Percentiles rank a stretch among this genome's conserved stretches.
Evolutionary conservation across 2,797 vertebrate species (phyloP).

Genomic region (Alfaro cultratus): DNA sequence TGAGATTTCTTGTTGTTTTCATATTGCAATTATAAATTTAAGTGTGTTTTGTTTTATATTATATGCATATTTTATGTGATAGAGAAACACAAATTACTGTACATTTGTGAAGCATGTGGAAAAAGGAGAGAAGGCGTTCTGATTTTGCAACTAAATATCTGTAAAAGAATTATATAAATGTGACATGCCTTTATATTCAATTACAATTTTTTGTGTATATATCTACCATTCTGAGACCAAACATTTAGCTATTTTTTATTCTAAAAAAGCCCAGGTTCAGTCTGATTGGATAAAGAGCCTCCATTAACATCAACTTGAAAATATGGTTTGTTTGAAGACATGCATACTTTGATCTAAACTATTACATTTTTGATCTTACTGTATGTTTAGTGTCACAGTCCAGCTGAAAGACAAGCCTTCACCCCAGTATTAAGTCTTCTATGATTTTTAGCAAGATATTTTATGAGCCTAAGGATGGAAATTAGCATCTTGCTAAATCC

Average conservation of each 20-base stretch:
- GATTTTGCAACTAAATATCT: not conserved
- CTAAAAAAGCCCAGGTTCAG: not conserved
- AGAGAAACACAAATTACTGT: not conserved
- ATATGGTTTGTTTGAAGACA: not conserved
- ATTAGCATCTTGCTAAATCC: too few species aligned
- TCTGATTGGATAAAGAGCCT: not conserved
- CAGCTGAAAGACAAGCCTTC: not conserved
- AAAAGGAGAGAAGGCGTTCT: not conserved
- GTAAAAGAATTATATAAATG: not conserved
- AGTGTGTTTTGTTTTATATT: not conserved
- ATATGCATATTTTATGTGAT: not conserved
- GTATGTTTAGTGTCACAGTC: not conserved
- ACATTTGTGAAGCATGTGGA: not conserved
- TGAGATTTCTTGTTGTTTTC: not conserved
- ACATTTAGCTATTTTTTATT: not conserved
- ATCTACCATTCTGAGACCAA: not conserved
- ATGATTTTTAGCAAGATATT: too few species aligned
- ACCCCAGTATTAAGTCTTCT: not conserved
- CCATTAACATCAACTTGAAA: not conserved
- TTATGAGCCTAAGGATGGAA: too few species aligned
- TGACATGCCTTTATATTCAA: not conserved
- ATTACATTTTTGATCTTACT: not conserved
- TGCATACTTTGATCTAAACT: not conserved
- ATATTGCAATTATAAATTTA: not conserved
- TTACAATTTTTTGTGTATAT: not conserved